A percentile compares a stretch with the other conserved stretches of the same genome.
phyloP scores from a whole-genome alignment of 2,113 vertebrate genomes.

The Petromus typicus region DNA sequence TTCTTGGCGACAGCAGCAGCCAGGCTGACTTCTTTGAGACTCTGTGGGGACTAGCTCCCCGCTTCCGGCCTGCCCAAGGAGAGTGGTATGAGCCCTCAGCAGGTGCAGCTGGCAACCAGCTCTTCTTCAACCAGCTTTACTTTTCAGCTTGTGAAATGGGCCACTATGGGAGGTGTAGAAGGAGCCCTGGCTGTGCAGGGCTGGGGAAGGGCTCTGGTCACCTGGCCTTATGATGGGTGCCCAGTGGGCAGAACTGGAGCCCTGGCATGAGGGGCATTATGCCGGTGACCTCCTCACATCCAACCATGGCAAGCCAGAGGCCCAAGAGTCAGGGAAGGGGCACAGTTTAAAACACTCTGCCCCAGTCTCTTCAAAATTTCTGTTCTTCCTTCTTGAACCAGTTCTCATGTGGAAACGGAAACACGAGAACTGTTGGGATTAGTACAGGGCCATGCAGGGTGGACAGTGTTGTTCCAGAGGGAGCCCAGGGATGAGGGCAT shows the following conservation, averaged over 20 bases:
- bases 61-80: not conserved
- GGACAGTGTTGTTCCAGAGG: not conserved
- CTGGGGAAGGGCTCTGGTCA: not conserved
- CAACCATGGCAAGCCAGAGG: not conserved
- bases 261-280: not conserved
- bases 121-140: not conserved
- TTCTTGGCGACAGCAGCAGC: not conserved
- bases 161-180: accelerated
- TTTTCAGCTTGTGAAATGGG: not conserved
- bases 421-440: not conserved
- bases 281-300: not conserved
- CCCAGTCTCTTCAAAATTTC: not conserved
- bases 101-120: not conserved
- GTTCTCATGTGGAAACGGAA: not conserved
- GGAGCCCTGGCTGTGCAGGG: not conserved
- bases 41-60: no score
- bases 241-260: not conserved
- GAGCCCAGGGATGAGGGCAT: not conserved
- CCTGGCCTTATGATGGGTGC: no score
- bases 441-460: not conserved
- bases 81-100: not conserved
- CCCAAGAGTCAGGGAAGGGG: not conserved
- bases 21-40: not conserved
- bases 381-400: not conserved
- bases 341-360: not conserved